A percentile compares a stretch with the other conserved stretches of the same genome.
Conservation (phyloP, 2,888 invertebrate species). For the Thecophora atra region DNA sequence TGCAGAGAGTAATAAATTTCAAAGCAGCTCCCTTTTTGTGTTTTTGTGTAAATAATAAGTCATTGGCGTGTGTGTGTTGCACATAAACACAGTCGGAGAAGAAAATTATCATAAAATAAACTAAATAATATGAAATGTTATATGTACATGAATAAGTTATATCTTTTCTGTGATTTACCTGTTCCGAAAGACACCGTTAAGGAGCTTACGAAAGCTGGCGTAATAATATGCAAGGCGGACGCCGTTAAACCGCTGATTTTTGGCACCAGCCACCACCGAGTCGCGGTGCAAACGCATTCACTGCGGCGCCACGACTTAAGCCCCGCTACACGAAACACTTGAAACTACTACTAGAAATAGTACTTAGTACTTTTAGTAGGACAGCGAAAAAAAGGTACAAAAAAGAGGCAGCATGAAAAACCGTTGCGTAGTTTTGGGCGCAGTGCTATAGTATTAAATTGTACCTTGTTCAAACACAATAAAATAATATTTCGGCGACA, state of each 20-base stretch:
- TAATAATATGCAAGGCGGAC: neutral
- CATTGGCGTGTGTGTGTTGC: neutral
- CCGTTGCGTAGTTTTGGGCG: neutral
- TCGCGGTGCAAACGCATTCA: neutral
- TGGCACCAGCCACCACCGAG: neutral
- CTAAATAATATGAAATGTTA: neutral
- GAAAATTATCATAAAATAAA: neutral
- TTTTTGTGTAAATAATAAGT: neutral
- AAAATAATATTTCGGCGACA: neutral
- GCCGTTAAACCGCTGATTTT: conserved; percentile 2
- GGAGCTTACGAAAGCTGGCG: neutral
- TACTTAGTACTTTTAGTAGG: neutral
- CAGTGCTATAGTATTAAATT: neutral
- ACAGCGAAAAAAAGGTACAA: neutral
- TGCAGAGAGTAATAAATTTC: conserved; percentile 7
- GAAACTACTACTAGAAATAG: neutral
- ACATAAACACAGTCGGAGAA: neutral
- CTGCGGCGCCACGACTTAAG: neutral
- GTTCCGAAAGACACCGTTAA: neutral
- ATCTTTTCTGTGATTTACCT: conserved; percentile 4
- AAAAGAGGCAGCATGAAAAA: neutral
- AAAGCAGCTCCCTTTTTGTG: neutral
- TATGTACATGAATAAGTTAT: neutral
- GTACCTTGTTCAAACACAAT: neutral
- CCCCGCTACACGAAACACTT: neutral